Percentiles rank a stretch among this genome's conserved stretches.
Conservation (phyloP, 2,888 invertebrate species). For the Yponomeuta evonymella region DNA sequence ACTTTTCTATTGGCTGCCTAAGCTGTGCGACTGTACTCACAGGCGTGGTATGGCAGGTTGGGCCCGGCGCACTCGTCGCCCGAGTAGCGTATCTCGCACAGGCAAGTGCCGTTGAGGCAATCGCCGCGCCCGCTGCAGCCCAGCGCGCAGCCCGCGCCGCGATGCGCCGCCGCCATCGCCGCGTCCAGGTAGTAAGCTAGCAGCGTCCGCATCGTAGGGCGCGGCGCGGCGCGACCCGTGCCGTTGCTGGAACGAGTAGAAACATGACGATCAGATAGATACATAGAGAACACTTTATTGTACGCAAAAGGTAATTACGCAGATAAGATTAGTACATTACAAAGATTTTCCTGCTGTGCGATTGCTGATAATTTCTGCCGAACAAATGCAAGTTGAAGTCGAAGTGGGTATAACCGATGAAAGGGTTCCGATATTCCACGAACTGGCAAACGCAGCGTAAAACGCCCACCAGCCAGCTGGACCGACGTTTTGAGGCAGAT, state of each 20-base stretch:
- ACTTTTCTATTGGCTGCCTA: not conserved
- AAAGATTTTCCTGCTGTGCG: too few relatives aligned
- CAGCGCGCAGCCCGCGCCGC: constrained; percentile 77
- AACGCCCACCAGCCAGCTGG: too few relatives aligned
- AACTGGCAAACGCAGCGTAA: too few relatives aligned
- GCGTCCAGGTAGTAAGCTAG: constrained; percentile 69
- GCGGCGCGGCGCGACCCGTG: constrained; percentile 32
- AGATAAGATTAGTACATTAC: too few relatives aligned
- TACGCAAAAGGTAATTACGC: too few relatives aligned
- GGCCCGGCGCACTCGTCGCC: constrained; percentile 89
- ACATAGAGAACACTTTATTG: too few relatives aligned
- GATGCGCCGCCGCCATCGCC: constrained; percentile 55
- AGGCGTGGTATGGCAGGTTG: constrained; percentile 86
- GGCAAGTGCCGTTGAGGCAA: constrained; percentile 93
- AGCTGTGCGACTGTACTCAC: constrained; percentile 32
- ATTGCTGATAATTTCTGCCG: too few relatives aligned
- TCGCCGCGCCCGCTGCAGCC: constrained; percentile 94
- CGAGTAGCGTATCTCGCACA: constrained; percentile 92
- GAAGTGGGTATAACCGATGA: too few relatives aligned
- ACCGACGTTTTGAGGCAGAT: too few relatives aligned
- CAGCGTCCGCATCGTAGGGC: constrained; percentile 63
- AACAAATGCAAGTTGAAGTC: too few relatives aligned
- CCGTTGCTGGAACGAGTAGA: not conserved
- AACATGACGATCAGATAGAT: not conserved
- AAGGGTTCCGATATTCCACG: too few relatives aligned